Base-by-base conservation (phyloP, 2,888 invertebrate species). In the Psylliodes chrysocephalus region DNA sequence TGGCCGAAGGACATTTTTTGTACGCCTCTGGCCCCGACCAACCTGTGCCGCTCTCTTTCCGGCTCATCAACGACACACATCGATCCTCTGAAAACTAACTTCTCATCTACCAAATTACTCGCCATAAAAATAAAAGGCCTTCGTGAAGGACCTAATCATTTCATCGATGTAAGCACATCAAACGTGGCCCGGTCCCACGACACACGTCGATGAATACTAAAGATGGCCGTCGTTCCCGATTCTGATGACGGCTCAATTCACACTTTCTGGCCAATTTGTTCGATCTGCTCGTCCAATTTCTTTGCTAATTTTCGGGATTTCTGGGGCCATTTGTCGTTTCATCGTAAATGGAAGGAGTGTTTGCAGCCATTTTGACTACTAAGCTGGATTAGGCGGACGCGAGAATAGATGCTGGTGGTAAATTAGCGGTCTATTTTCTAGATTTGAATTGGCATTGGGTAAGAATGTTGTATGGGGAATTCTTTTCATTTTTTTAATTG, bases 1-100 rank as follows among this genome's bases (percentile, higher is more conserved):
- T n/a, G n/a, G n/a, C n/a, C n/a, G n/a, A n/a, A n/a, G n/a, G n/a
- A n/a, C n/a, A n/a, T 40, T 15, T 22, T 33, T n/a, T 38, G 8
- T 40, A 49, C 59, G 59, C 49, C 49, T 8, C 15, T 59, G 59
- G 7, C 25, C 69, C 68, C 67, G 33, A n/a, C n/a, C 3, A 71
- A 71, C 69, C 71, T 67, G 67, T 69, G 66, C 66, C 46, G 64
- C 60, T 60, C 64, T 71, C 67, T 69, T 71, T 70, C 38, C 40
- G 59, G 38, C 49, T 59, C 49, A 59, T 59, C 59, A 40, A 59
- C 47, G 38, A 38, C 47, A 49, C 40, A 54, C 54, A 64, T 57
- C 52, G 52, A 63, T 63, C 53, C 46, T n/a, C n/a, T 42, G 30
- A 56, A 40, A 63, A 54, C 54, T 60, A 54, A 64, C 49, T 60